Base-by-base conservation (phyloP, 2,888 invertebrate genomes). In the Vesta saturnalis region DNA sequence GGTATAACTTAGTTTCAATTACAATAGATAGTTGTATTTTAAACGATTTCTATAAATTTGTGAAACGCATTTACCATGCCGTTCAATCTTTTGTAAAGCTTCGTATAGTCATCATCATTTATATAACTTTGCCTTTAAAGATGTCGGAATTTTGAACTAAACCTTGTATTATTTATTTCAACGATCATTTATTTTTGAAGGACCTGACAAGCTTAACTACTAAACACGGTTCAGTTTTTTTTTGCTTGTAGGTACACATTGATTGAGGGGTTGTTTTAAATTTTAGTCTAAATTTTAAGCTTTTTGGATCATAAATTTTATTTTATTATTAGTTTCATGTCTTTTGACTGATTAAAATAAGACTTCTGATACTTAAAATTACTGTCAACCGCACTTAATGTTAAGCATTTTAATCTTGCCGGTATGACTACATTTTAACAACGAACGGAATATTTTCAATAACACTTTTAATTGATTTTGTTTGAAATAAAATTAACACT, bases 81-180 rank as follows among this genome's bases (percentile, higher is more conserved):
- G 54, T 47, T 64, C 43, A 46, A 43, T 63, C 61, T 49, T 69
- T 62, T 69, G 60, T 47, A 39, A 60, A 43, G 59, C 62, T 65
- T 23, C 58, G 58, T 63, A 62, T 58, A 65, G 60, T 65, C 73
- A 73, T 74, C 76, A 75, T 74, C 76, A 76, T 76, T 76, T 75
- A 74, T 76, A 69, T 74, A 74, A 73, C 74, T 74, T 74, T 72
- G 68, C 68, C 73, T 72, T 72, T 74, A 76, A 76, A 74, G 73
- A 72, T 71, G 73, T 70, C 70, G 67, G 75, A 69, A 73, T 72
- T 72, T 73, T 66, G 56, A 65, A 64, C 64, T 68, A 60, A 64
- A 65, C 62, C 65, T 64, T 64, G 67, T 70, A 67, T 71, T 71
- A 71, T 71, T 71, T 71, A 71, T 71, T 66, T 71, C 60, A 69